Conservation (phyloP, 2,113 vertebrate genomes). For the Leptobrachium leishanense region DNA sequence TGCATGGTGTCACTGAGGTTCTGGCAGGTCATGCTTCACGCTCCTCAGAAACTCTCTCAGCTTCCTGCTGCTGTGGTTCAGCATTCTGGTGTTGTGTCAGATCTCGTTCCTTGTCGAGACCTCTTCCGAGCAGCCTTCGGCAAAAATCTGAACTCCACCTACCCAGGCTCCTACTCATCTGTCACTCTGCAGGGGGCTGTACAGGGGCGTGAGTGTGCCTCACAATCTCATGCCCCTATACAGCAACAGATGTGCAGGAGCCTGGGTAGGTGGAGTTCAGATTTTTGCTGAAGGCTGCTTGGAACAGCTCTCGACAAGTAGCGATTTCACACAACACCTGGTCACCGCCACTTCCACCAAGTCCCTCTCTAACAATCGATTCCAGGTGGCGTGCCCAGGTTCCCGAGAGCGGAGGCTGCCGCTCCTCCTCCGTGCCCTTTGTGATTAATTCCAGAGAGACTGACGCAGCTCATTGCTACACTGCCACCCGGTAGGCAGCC, state of each 20-base stretch:
- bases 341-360: conserved; percentile 89
- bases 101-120: too few species aligned
- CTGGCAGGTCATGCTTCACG: conserved; percentile 87
- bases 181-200: too few species aligned
- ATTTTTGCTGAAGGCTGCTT: too few species aligned
- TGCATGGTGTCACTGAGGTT: conserved; percentile 94
- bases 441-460: conserved; percentile 30
- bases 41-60: conserved; percentile 85
- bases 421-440: conserved; percentile 41
- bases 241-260: too few species aligned
- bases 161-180: too few species aligned
- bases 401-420: conserved; percentile 46
- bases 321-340: conserved; percentile 54
- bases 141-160: too few species aligned
- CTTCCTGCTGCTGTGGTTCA: conserved; percentile 95
- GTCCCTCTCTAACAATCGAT: conserved; percentile 88
- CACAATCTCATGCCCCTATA: too few species aligned
- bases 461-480: background rate
- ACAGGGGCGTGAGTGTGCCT: too few species aligned
- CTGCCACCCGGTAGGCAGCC: too few species aligned
- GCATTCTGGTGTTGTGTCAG: conserved; percentile 49
- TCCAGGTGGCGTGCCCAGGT: conserved; percentile 81
- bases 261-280: too few species aligned
- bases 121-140: too few species aligned
- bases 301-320: too few species aligned